A percentile compares a stretch with the other conserved stretches of the same genome.
phyloP scores from a whole-genome alignment of 2,113 vertebrate genomes.

The Athene noctua region DNA sequence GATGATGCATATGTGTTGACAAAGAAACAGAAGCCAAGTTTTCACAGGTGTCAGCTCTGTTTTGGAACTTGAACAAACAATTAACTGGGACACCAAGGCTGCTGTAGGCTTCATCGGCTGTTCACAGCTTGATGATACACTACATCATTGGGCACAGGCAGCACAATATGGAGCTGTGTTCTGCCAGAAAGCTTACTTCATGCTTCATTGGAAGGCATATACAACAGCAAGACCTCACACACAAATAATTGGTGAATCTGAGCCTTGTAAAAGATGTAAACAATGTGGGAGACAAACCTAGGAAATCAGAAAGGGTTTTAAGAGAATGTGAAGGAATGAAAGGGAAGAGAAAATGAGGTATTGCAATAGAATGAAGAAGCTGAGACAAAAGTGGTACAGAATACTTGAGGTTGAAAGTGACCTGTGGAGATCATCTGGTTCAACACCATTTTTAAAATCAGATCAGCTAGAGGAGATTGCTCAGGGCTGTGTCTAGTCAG shows the following conservation, averaged over 20 bases:
- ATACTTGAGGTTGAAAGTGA: background rate
- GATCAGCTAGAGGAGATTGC: background rate
- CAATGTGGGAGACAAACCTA: background rate
- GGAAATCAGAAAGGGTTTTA: background rate
- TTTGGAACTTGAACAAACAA: background rate
- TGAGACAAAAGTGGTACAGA: background rate
- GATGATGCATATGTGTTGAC: background rate
- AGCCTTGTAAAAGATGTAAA: background rate
- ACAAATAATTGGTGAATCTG: background rate
- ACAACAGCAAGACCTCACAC: background rate
- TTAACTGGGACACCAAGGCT: background rate
- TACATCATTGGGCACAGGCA: background rate
- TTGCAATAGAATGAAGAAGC: background rate
- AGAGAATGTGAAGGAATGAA: background rate
- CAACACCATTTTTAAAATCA: background rate
- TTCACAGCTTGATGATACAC: background rate
- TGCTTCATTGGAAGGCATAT: background rate
- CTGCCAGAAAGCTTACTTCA: background rate
- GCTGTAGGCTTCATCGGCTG: background rate
- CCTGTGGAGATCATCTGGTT: background rate
- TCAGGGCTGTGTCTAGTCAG: background rate
- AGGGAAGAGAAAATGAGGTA: background rate
- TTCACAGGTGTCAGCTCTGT: conserved; percentile 17
- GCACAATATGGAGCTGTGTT: background rate
- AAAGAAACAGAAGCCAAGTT: background rate